These are phyloP conservation scores for Ceratosolen solmsi DNA, from an alignment of 1,140 invertebrate genomes.

Conservation along the genomic window DNA sequence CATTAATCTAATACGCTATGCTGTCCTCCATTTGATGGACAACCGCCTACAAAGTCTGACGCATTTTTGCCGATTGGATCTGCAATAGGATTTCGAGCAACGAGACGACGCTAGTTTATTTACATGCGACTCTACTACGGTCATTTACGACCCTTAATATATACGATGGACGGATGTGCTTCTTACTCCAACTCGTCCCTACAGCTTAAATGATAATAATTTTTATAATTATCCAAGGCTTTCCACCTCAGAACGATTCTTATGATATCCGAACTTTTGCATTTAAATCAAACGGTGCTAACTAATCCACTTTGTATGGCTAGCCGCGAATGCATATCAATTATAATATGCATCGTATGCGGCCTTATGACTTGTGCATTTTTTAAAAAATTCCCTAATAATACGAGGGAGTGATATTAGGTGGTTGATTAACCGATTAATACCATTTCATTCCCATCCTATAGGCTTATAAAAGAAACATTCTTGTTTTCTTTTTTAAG, in stretches of 20 bases:
- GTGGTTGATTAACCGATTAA: too few relatives aligned
- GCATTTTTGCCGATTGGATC: not conserved
- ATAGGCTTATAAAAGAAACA: too few relatives aligned
- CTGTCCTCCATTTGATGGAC: not conserved
- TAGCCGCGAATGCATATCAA: too few relatives aligned
- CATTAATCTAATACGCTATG: constrained; percentile 4
- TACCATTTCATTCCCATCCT: too few relatives aligned
- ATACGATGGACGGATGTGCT: not conserved
- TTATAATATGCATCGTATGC: too few relatives aligned
- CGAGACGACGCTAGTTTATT: not conserved
- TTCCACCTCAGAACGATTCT: not conserved
- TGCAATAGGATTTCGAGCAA: not conserved
- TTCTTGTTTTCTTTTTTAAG: too few relatives aligned
- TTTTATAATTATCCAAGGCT: not conserved
- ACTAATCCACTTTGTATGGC: not conserved
- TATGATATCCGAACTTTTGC: not conserved
- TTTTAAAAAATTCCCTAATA: too few relatives aligned
- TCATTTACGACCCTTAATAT: not conserved
- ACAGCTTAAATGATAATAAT: not conserved
- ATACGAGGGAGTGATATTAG: too few relatives aligned
- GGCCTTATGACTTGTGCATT: too few relatives aligned
- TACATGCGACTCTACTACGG: not conserved
- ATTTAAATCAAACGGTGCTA: not conserved
- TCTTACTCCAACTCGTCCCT: not conserved
- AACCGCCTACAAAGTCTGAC: not conserved